Conservation (phyloP, 2,113 vertebrate species). For the Rhinolophus sinicus region DNA sequence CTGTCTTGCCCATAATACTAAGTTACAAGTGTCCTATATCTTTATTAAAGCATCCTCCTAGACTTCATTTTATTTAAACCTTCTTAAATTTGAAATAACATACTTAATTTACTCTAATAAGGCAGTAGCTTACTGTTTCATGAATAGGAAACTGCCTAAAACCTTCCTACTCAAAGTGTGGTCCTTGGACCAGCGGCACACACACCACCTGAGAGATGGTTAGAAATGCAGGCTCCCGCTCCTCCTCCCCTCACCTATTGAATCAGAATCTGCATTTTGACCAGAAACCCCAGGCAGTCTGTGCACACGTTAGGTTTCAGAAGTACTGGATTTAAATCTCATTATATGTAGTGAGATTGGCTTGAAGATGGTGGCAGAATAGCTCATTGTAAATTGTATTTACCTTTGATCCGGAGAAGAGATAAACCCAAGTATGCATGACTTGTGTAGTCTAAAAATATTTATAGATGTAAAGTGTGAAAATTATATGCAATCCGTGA, state of each 20-base stretch:
- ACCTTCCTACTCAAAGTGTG: neutral
- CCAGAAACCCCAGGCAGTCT: neutral
- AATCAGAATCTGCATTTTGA: neutral
- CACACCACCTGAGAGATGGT: neutral
- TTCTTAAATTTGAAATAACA: neutral
- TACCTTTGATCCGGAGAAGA: conserved; percentile 16
- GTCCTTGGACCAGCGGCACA: neutral
- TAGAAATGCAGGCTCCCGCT: neutral
- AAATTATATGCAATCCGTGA: conserved; percentile 7
- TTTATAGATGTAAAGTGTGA: conserved; percentile 38
- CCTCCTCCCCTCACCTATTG: neutral
- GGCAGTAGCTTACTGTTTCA: neutral
- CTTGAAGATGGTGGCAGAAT: neutral
- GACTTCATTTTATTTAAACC: conserved; percentile 1
- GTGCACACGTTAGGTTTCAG: neutral
- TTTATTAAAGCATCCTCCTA: conserved; percentile 18
- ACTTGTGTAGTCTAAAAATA: conserved; percentile 40
- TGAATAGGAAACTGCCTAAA: conserved; percentile 8
- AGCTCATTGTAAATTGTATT: conserved; percentile 25
- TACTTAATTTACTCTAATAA: neutral
- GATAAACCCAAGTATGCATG: neutral
- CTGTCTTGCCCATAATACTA: neutral
- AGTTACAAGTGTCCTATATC: neutral
- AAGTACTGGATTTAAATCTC: neutral
- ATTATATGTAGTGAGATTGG: neutral